phyloP scores from a whole-genome alignment of 1,140 invertebrate genomes.

The Pararge aegeria region DNA sequence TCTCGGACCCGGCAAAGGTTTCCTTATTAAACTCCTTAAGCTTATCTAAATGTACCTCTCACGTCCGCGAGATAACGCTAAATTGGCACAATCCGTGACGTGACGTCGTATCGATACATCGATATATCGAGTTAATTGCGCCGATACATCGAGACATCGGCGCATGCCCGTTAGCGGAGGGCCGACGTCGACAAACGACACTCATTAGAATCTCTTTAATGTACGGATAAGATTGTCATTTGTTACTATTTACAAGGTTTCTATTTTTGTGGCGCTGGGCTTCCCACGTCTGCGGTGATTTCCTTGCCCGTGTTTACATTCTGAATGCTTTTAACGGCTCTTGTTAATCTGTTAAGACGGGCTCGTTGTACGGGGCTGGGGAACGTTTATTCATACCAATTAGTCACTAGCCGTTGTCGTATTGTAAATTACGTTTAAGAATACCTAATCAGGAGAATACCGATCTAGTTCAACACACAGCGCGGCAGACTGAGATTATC shows the following conservation, averaged over 20 bases:
- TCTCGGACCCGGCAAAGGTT: neutral
- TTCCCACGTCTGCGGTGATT: neutral
- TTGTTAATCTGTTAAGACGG: neutral
- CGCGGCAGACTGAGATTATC: no score
- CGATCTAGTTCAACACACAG: no score
- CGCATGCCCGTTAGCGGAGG: conserved; percentile 1
- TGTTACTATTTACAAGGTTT: conserved; percentile 13
- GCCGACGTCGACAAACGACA: conserved; percentile 22
- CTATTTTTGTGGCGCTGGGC: neutral
- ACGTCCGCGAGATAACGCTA: conserved; percentile 36
- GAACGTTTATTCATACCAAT: neutral
- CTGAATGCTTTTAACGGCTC: neutral
- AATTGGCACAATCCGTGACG: conserved; percentile 39
- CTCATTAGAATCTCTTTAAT: conserved; percentile 26
- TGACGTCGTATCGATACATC: conserved; percentile 31
- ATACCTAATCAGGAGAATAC: no score
- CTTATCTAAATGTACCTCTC: conserved; percentile 39
- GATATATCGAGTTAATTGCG: conserved; percentile 39
- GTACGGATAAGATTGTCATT: conserved; percentile 16
- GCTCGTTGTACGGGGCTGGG: neutral
- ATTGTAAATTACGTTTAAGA: no score
- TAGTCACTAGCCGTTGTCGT: neutral
- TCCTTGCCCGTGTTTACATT: neutral
- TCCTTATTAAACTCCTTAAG: conserved; percentile 13
- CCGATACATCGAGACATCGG: conserved; percentile 22